phyloP scores from a whole-genome alignment of 2,113 vertebrate genomes.

The Acrocephalus arundinaceus region DNA sequence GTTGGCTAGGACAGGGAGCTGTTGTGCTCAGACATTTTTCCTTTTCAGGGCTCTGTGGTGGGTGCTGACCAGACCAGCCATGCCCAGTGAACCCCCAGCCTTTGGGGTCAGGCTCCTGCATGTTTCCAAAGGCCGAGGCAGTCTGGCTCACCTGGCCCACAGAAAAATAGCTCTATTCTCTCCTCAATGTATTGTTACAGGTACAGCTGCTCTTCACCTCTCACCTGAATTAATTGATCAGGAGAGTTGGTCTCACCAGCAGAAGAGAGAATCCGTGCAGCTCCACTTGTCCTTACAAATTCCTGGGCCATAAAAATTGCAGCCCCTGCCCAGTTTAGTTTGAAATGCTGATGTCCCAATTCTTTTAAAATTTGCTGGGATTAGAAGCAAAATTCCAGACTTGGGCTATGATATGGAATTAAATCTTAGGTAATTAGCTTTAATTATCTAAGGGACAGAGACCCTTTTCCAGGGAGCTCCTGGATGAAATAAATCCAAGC shows the following conservation, averaged over 20 bases:
- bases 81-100: too few relatives aligned
- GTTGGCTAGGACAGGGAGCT: background rate
- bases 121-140: background rate
- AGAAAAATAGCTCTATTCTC: background rate
- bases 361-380: background rate
- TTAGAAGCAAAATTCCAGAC: background rate
- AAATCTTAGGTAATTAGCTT: background rate
- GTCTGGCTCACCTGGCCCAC: background rate
- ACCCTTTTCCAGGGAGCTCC: background rate
- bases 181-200: background rate
- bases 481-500: background rate
- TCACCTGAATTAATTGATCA: too few relatives aligned
- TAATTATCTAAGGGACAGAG: background rate
- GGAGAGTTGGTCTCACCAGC: background rate
- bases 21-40: background rate
- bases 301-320: background rate
- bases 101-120: background rate
- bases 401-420: background rate
- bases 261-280: background rate
- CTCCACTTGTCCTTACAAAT: background rate
- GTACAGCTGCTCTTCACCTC: background rate
- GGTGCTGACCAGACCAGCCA: background rate
- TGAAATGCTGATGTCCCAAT: background rate
- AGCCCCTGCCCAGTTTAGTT: background rate
- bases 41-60: background rate